phyloP scores from a whole-genome alignment of 2,797 vertebrate genomes.

The Myiothlypis coronata region DNA sequence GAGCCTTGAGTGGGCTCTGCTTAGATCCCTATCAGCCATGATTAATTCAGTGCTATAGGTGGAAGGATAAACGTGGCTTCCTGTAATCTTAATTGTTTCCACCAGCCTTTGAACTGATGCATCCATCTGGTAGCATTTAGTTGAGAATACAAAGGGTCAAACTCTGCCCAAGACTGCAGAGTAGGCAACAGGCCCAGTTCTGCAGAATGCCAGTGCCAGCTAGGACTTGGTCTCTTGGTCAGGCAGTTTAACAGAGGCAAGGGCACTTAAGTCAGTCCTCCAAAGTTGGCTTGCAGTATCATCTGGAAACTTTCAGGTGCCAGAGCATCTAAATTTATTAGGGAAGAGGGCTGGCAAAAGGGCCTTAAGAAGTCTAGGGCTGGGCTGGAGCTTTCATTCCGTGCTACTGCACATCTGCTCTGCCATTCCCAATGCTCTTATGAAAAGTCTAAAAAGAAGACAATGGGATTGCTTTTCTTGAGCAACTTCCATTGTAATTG shows the following conservation, averaged over 20 bases:
- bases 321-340: background rate
- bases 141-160: background rate
- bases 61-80: conserved; percentile 19
- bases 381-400: background rate
- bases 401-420: background rate
- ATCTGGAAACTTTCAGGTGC: background rate
- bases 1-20: conserved; percentile 41
- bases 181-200: background rate
- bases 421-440: background rate
- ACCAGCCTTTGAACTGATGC: conserved; percentile 45
- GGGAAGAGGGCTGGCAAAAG: background rate
- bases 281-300: background rate
- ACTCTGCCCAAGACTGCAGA: background rate
- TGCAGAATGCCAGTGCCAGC: background rate
- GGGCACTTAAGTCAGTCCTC: background rate
- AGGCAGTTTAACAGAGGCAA: background rate
- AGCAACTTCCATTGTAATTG: background rate
- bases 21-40: conserved; percentile 44
- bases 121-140: conserved; percentile 50
- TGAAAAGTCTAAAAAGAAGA: background rate
- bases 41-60: conserved; percentile 58
- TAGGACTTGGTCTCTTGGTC: background rate
- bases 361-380: background rate
- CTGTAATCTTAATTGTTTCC: conserved; percentile 40
- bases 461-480: background rate